Percentiles rank a stretch among this genome's conserved stretches.
These are phyloP conservation scores for Anguilla anguilla DNA, from an alignment of 2,797 vertebrate genomes.

Conservation along the genomic window DNA sequence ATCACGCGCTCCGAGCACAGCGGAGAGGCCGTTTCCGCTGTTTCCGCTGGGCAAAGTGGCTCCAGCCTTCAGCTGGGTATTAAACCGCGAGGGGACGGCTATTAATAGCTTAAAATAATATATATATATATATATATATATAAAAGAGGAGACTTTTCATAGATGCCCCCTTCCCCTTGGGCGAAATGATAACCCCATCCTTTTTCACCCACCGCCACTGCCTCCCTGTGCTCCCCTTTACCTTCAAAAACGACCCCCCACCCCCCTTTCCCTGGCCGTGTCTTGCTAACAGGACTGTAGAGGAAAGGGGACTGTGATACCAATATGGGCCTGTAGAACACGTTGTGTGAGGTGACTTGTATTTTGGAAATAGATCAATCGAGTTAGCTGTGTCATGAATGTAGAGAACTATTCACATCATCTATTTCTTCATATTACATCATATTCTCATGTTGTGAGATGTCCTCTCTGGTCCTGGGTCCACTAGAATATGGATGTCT, in stretches of 20 bases:
- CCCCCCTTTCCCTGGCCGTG: neutral
- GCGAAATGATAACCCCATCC: neutral
- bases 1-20: neutral
- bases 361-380: neutral
- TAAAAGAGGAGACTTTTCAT: conserved; percentile 11
- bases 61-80: neutral
- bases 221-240: neutral
- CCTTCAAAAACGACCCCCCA: neutral
- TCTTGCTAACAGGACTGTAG: neutral
- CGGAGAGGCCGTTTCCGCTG: neutral
- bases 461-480: too few relatives aligned
- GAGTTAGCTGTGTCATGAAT: too few relatives aligned
- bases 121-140: too few relatives aligned
- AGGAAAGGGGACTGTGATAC: neutral
- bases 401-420: too few relatives aligned
- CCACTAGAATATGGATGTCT: too few relatives aligned
- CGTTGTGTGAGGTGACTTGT: neutral
- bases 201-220: neutral
- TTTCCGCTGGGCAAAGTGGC: neutral
- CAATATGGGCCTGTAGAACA: neutral
- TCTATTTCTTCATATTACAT: too few relatives aligned
- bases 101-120: conserved; percentile 38
- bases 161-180: neutral
- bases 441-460: too few relatives aligned
- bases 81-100: conserved; percentile 35